Evolutionary conservation across 1,140 invertebrate species (phyloP), one percentile per base, ranked within the genome.

Genomic region (Ridgeia piscesae): DNA sequence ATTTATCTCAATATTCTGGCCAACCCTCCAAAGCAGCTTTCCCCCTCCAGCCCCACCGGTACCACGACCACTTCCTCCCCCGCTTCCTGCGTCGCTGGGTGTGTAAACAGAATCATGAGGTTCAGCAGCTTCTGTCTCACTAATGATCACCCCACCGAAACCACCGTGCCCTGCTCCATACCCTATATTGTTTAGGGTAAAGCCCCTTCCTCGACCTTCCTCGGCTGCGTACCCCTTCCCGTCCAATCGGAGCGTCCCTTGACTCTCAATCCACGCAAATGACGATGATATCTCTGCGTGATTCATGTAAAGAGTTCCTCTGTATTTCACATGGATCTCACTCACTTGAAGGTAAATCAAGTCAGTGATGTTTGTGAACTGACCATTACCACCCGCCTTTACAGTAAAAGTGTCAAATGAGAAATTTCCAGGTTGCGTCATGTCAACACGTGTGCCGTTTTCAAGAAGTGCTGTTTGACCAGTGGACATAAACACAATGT

Each of bases 1-100:
- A 93, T 95, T 93, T 1, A 95, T 92, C 92, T 95, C 94, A 91
- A 94, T 94, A 89, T 93, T 93, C 35, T 94, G 94, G 48, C 92
- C 42, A 35, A 92, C 88, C 33, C 14, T 33, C 92, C 42, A 34
- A 33, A 88, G n/a, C 50, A 92, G 33, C 88, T 33, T 34, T 17
- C 92, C 92, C 2, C 91, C 91, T 21, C 91, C 91, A 14, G 91
- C 6, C 33, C 91, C 91, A 42, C 91, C 91, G 31, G 17, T 91
- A 11, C 91, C 91, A 35, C 9, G 48, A 21, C 91, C 91, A 91
- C 48, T 58, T 33, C 91, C 91, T 14, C 91, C 91, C 34, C 91
- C 91, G 34, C 34, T 35, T 42, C 91, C 91, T 33, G 33, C 34
- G 4, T 91, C 35, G 14, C 11, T 9, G 33, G 91, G 91, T 33